Evolutionary conservation across 2,797 vertebrate genomes (phyloP), one percentile per base, ranked within the genome.

Genomic region (Neopelma chrysocephalum): DNA sequence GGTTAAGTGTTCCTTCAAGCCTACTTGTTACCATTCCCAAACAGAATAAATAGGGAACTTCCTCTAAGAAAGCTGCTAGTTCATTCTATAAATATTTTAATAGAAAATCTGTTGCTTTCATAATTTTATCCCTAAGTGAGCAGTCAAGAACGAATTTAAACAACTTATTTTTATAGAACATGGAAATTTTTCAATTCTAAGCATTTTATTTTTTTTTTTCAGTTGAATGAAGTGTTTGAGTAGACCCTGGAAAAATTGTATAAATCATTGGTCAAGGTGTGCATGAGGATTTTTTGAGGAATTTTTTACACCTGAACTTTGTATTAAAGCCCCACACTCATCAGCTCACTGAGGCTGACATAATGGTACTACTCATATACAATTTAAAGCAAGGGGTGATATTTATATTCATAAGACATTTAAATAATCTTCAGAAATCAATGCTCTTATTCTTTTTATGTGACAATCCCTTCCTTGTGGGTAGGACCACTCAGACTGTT

Each of bases 1-100:
- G 89, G 94, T 94, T 97, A 96, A 97, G 79, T 96, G 68, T 94
- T 96, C 65, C 93, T 96, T 96, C 75, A 95, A 93, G 91, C 62
- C 53, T 91, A 70, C 83, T 66, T 80, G 64, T 56, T 92, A 60
- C 22, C 13, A 54, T 64, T 91, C 76, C 29, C 38, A 64, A 71
- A 83, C 26, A 95, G 40, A 94, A 84, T 83, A 95, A 92, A 81
- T 47, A 82, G 14, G 43, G 32, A 84, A 38, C 43, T 82, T 96
- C 93, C 50, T 95, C 86, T 86, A 66, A 72, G 60, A 82, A 97
- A 93, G 26, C 68, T 94, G 56, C 29, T 70, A 88, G 77, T 73
- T 96, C 20, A 38, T 86, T 95, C 73, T 76, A 92, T 66, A 96
- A 95, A 94, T 84, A 88, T 87, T 96, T 86, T 84, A 87, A 73